Conservation (phyloP, 2,113 vertebrate genomes). For the Microtus oregoni region DNA sequence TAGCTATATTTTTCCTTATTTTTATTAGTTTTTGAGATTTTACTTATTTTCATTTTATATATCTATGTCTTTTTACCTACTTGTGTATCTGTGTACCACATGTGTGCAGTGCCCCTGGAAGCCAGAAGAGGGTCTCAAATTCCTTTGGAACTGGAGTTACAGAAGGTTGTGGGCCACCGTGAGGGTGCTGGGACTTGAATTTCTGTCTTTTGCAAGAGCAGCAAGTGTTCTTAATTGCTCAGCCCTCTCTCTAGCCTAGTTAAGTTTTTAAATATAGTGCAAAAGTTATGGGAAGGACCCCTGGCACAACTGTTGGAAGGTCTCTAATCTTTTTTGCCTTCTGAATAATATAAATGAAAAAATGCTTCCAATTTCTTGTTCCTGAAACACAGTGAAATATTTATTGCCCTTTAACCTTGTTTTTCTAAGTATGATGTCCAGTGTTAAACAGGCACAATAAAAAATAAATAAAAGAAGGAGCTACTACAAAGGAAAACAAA, state of each 20-base stretch:
- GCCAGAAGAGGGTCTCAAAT: background rate
- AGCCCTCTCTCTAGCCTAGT: background rate
- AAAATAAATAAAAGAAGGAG: slow-evolving; percentile 10
- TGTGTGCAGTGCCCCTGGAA: background rate
- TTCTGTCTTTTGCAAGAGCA: background rate
- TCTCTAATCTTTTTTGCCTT: background rate
- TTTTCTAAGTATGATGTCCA: slow-evolving; percentile 40
- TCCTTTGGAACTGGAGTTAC: background rate
- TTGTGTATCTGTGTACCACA: background rate
- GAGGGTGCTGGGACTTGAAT: background rate
- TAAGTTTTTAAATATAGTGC: background rate
- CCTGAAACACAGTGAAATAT: slow-evolving; percentile 58
- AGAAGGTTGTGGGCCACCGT: too few species aligned
- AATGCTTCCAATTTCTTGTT: slow-evolving; percentile 41
- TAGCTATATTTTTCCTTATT: background rate
- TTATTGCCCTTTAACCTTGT: slow-evolving; percentile 57
- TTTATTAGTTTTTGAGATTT: background rate
- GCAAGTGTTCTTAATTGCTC: background rate
- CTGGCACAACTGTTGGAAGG: background rate
- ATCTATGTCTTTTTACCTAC: background rate
- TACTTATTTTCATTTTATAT: background rate
- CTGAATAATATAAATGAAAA: slow-evolving; percentile 48
- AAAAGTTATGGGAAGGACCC: background rate
- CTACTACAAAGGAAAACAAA: background rate
- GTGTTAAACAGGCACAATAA: slow-evolving; percentile 58